Base-by-base conservation (phyloP, 2,888 invertebrate species). In the Neoascia interrupta region DNA sequence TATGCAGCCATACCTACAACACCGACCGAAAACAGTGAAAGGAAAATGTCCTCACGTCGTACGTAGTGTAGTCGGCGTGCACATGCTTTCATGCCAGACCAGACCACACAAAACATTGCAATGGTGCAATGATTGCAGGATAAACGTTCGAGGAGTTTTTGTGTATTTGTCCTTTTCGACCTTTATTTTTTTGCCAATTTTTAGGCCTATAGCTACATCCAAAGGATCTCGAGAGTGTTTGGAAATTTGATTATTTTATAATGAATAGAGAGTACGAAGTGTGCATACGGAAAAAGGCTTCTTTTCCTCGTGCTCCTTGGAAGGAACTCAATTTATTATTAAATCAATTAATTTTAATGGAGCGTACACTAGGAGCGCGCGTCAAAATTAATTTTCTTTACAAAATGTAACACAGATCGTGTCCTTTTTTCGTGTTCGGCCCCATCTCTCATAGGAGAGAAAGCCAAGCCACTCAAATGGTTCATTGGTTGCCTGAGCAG, bases 121-220 rank as follows among this genome's bases (percentile, higher is more conserved):
- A 11, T 51, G 51, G 34, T 56, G 72, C 72, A 73, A 73, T 68
- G 73, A 73, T 73, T 73, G 51, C 68, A 66, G 73, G 68, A 68
- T 73, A 68, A 73, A 68, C 43, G 73, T 60, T 68, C 68, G 21
- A 58, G 56, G 56, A 41, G 47, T 64, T 64, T 16, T 54, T 41
- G 5, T 16, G 63, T n/a, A n/a, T n/a, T 64, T 39, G 21, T 26
- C 16, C 31, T 61, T 34, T 19, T 36, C 19, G n/a, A n/a, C n/a
- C 5, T 1, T 28, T 3, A 3, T 28, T 28, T 28, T 28, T 2
- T 28, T 28, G 2, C 6, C 28, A 3, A n/a, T 28, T 28, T n/a
- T n/a, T 3, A 16, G 31, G 41, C 10, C 31, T 26, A n/a, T 56
- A 41, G 45, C 26, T 41, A 31, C 21, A 21, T 47, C 63, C 63